Evolutionary conservation across 2,888 invertebrate species (phyloP).

Genomic region (Diaprepes abbreviatus): DNA sequence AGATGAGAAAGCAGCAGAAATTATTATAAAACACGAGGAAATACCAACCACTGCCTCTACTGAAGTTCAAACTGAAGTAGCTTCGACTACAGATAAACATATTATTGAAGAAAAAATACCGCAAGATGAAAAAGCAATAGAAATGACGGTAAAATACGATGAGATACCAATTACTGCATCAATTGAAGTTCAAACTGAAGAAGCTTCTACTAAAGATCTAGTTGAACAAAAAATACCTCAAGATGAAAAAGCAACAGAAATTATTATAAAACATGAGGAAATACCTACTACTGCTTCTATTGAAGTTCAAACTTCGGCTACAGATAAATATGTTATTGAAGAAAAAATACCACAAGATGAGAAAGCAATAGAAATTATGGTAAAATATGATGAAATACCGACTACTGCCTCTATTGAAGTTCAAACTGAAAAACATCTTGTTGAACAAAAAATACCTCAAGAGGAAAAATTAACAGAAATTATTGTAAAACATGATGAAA

Average conservation of each 20-base stretch:
- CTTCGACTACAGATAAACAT: not conserved
- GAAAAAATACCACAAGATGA: not conserved
- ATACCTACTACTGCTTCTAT: not conserved
- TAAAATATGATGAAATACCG: not conserved
- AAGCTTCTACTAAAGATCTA: not conserved
- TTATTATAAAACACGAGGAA: not conserved
- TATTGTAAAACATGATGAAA: too few species aligned
- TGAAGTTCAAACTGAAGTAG: constrained; percentile 2
- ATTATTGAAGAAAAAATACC: not conserved
- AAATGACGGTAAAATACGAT: not conserved
- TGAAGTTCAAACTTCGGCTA: constrained; percentile 1
- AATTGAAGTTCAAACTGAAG: constrained; percentile 5
- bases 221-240: not conserved
- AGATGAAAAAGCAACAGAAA: not conserved
- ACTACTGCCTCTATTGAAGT: not conserved
- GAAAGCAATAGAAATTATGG: not conserved
- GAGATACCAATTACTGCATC: not conserved
- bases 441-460: not conserved
- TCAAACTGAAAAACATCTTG: not conserved
- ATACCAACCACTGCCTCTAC: not conserved
- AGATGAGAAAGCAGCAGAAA: too few species aligned
- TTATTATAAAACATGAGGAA: not conserved
- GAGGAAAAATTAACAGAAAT: not conserved
- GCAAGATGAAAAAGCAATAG: not conserved
- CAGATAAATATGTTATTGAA: not conserved